Evolutionary conservation across 2,797 vertebrate species (phyloP), one percentile per base, ranked within the genome.

Genomic region (Ateles fusciceps): DNA sequence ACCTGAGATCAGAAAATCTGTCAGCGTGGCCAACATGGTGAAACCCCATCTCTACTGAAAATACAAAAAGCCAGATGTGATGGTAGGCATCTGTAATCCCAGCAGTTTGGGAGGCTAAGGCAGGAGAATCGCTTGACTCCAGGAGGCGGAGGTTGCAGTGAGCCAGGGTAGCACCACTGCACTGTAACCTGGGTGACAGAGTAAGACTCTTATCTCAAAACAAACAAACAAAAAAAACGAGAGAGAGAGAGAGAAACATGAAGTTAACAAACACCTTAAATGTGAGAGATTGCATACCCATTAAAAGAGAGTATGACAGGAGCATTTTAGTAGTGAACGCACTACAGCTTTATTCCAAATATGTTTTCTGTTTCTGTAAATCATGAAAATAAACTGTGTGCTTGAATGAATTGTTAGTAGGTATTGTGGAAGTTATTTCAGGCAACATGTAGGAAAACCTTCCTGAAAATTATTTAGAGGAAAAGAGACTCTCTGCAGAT

Each of bases 361-460:
- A 64, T 75, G 24, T 42, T 88, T 91, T 89, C 68, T 89, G 44
- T 78, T 96, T 85, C 11, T 76, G 4, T 75, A 96, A 93, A 52
- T 30, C 52, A 15, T 52, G 74, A 95, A 93, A 91, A 78, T 79
- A 87, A 89, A 30, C n/a, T 81, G 26, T 89, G 48, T 39, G 8
- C 90, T 93, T 93, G 75, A 92, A 48, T 92, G 26, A 91, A 87
- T 78, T 95, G 46, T 92, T 94, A 30, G 28, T 76, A 52, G 12
- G 30, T 88, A 55, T 39, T 85, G 1, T 64, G 61, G 50, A 93
- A 87, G 59, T 83, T 42, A 76, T 83, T 94, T 93, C n/a, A 55
- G 48, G 44, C 50, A 92, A n/a, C 75, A 86, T 76, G 52, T 72
- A 90, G 80, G 75, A 94, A 21, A 96, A 71, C 48, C 6, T 36